Evolutionary conservation across 35 echinoderm and acorn worm species (phyloP), one percentile per base, ranked within the genome.

Genomic region (Antedon bifida): DNA sequence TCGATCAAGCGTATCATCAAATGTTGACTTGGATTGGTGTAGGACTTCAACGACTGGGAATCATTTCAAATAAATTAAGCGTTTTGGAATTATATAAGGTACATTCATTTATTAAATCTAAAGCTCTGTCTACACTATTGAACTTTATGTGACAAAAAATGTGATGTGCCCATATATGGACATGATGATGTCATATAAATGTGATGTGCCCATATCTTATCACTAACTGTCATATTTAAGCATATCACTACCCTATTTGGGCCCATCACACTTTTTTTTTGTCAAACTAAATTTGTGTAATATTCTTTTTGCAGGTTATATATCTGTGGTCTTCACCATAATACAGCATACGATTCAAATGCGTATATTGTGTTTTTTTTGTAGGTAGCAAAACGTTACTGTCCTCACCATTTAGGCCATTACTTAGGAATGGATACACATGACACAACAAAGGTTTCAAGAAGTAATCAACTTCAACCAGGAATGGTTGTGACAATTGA

Each of bases 341-440:
- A n/a, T n/a, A n/a, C n/a, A n/a, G n/a, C n/a, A 42, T 42, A 64
- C 19, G n/a, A 64, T 16, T 23, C 19, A 64, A 12, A 64, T 64
- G 16, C 16, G 39, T 8, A 8, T 44, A 31, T 56, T 78, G 36
- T 34, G 26, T 86, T 75, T 45, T 77, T 73, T 73, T 82, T 30
- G 14, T 83, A 97, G 94, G 55, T 78, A 34, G 73, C 87, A 39
- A 97, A 89, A 75, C 75, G 82, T 21, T 92, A 92, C 79, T 97
- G 94, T 75, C 94, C 94, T 31, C 94, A 97, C 74, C 94, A 97
- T 46, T 82, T 97, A 30, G 94, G 94, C 32, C 94, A 97, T 44
- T 97, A 92, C 79, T 75, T 97, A 36, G 94, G 94, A 1, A 97
- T 97, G 94, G 94, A 97, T 73, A 90, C 88, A 23, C 93, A 96